Conservation (phyloP, 2,113 vertebrate genomes). For the Rhinolophus ferrumequinum region DNA sequence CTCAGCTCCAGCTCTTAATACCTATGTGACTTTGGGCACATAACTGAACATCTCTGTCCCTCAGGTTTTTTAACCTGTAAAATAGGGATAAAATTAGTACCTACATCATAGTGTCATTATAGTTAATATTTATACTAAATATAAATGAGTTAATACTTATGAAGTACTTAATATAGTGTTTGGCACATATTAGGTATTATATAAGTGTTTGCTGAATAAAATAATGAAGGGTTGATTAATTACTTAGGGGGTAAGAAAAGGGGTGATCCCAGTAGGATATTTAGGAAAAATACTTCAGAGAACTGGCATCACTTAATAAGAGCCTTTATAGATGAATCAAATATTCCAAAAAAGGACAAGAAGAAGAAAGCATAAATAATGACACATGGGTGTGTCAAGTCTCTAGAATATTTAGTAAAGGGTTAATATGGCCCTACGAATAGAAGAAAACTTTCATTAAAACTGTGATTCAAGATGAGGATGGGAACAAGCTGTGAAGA, state of each 20-base stretch:
- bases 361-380: background rate
- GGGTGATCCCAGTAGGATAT: background rate
- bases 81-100: background rate
- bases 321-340: background rate
- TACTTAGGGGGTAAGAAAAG: background rate
- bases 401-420: background rate
- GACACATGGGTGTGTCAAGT: background rate
- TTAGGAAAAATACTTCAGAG: background rate
- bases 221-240: background rate
- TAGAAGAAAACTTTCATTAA: background rate
- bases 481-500: background rate
- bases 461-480: background rate
- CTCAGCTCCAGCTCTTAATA: background rate
- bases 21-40: background rate
- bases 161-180: background rate
- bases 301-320: background rate
- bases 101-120: background rate
- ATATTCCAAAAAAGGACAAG: background rate
- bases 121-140: background rate
- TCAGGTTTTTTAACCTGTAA: background rate
- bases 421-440: background rate
- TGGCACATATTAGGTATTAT: background rate
- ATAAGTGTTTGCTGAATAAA: background rate
- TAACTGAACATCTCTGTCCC: background rate
- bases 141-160: slow-evolving; percentile 4